phyloP scores from a whole-genome alignment of 2,797 vertebrate genomes.

The Falco columbarius region DNA sequence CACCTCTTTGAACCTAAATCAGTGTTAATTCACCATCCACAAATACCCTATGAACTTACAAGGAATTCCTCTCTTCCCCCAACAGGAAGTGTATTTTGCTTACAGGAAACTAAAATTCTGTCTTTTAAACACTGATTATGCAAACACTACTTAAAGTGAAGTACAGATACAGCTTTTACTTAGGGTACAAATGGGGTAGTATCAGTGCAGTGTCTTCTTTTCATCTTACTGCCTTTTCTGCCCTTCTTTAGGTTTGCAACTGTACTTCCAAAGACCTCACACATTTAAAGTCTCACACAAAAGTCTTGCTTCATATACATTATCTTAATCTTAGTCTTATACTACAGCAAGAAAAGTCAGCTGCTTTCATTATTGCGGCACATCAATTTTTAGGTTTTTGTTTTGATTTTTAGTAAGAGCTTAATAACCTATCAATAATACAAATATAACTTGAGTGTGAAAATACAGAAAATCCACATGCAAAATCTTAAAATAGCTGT shows the following conservation, averaged over 20 bases:
- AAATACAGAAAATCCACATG: constrained; percentile 1
- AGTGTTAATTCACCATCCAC: not conserved
- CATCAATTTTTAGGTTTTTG: not conserved
- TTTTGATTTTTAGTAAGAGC: not conserved
- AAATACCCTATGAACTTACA: not conserved
- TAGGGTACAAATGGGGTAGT: not conserved
- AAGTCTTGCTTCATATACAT: not conserved
- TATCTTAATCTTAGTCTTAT: not conserved
- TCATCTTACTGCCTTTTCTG: not conserved
- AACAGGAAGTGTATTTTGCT: not conserved
- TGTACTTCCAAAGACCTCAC: not conserved
- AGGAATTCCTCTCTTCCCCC: not conserved
- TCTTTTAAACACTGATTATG: not conserved
- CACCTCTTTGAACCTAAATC: not conserved
- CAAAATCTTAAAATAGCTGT: not conserved
- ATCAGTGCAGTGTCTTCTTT: not conserved
- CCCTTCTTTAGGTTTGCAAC: not conserved
- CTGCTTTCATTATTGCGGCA: not conserved
- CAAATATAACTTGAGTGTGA: not conserved
- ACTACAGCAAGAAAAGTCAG: not conserved
- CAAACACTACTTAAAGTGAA: not conserved
- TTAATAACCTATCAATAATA: not conserved
- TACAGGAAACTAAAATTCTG: not conserved
- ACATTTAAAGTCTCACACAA: not conserved
- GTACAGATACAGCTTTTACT: not conserved